phyloP scores from a whole-genome alignment of 2,113 vertebrate genomes.

The Mastomys coucha region DNA sequence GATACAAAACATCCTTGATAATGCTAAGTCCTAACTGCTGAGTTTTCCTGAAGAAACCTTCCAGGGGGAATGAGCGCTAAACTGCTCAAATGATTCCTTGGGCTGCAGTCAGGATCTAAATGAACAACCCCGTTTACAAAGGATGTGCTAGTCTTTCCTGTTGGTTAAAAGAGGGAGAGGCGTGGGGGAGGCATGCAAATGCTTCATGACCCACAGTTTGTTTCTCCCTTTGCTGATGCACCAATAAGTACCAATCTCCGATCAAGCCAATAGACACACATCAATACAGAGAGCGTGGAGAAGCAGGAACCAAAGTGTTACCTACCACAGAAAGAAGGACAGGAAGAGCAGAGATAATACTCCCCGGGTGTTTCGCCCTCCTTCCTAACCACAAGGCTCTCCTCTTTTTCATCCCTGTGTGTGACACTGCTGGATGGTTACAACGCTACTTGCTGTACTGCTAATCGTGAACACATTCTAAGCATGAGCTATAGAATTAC shows the following conservation, averaged over 20 bases:
- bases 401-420: background rate
- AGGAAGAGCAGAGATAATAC: background rate
- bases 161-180: background rate
- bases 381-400: background rate
- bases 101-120: background rate
- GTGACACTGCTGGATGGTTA: background rate
- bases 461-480: background rate
- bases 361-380: background rate
- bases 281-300: background rate
- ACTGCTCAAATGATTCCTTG: background rate
- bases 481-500: background rate
- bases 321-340: background rate
- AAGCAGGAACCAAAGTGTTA: background rate
- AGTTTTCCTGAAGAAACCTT: background rate
- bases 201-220: background rate
- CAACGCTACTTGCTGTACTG: background rate
- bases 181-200: background rate
- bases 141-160: background rate
- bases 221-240: background rate
- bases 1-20: background rate
- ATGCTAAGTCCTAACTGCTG: background rate
- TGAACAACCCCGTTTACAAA: background rate
- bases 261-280: background rate
- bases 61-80: background rate
- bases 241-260: background rate